These are phyloP conservation scores for Bombus turneri DNA, from an alignment of 1,140 invertebrate species.

Conservation along the genomic window DNA sequence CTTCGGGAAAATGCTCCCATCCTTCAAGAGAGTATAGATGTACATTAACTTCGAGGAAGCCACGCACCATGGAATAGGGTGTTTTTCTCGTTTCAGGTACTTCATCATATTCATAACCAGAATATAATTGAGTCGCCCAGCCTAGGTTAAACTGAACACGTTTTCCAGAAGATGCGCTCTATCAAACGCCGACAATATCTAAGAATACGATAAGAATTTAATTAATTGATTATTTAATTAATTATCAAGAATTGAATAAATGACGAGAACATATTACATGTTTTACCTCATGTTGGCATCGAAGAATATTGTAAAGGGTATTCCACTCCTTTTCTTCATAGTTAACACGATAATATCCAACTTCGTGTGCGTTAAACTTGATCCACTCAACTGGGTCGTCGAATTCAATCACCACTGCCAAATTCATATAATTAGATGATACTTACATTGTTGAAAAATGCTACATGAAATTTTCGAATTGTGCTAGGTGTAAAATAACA, in stretches of 20 bases:
- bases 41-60: slow-evolving; percentile 78
- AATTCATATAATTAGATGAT: neutral
- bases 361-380: slow-evolving; percentile 81
- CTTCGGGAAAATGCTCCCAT: too few species aligned
- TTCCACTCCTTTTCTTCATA: slow-evolving; percentile 88
- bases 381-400: slow-evolving; percentile 86
- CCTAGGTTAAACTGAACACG: slow-evolving; percentile 90
- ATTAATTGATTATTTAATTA: neutral
- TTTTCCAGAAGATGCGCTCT: slow-evolving; percentile 93
- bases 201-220: neutral
- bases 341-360: slow-evolving; percentile 95
- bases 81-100: slow-evolving; percentile 87
- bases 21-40: too few species aligned
- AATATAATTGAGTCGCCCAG: slow-evolving; percentile 85
- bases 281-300: slow-evolving; percentile 82
- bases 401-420: slow-evolving; percentile 81
- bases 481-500: slow-evolving; percentile 40
- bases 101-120: slow-evolving; percentile 86
- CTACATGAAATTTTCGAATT: too few species aligned
- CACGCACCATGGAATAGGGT: slow-evolving; percentile 89
- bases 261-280: neutral
- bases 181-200: slow-evolving; percentile 88
- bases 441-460: too few species aligned
- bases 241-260: neutral
- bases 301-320: slow-evolving; percentile 84